Conservation (phyloP, 2,888 invertebrate genomes). For the Synanthedon formicaeformis region DNA sequence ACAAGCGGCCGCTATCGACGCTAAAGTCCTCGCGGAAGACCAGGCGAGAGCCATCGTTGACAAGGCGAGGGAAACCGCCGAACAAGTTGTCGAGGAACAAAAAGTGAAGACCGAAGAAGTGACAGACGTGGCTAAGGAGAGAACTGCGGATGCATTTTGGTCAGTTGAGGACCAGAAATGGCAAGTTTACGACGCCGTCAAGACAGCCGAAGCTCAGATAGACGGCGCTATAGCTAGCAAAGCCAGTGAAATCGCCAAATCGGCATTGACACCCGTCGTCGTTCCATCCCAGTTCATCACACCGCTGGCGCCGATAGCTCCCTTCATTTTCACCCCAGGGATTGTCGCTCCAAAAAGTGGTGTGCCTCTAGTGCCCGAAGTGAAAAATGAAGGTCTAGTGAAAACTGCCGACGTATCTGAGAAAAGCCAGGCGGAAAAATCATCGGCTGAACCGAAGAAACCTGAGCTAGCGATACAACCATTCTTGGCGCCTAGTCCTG, state of each 20-base stretch:
- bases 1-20: conserved; percentile 51
- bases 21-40: conserved; percentile 32
- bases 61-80: conserved; percentile 21
- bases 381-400: conserved; percentile 6
- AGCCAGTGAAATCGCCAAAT: conserved; percentile 27
- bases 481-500: background rate
- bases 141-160: conserved; percentile 26
- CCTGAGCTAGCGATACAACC: conserved; percentile 1
- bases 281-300: conserved; percentile 3
- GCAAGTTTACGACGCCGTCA: conserved; percentile 45
- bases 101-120: conserved; percentile 30
- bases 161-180: conserved; percentile 49
- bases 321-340: conserved; percentile 2
- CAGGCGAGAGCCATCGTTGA: conserved; percentile 20
- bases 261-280: conserved; percentile 10
- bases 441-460: conserved; percentile 4
- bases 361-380: background rate
- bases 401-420: conserved; percentile 4
- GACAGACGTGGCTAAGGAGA: conserved; percentile 24
- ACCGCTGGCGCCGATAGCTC: background rate
- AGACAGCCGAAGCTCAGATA: conserved; percentile 41
- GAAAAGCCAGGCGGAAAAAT: conserved; percentile 11
- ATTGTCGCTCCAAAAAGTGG: conserved; percentile 2
- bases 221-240: conserved; percentile 39
- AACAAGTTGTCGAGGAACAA: conserved; percentile 28